Base-by-base conservation (phyloP, 2,888 invertebrate species). In the Ectemnius continuus region DNA sequence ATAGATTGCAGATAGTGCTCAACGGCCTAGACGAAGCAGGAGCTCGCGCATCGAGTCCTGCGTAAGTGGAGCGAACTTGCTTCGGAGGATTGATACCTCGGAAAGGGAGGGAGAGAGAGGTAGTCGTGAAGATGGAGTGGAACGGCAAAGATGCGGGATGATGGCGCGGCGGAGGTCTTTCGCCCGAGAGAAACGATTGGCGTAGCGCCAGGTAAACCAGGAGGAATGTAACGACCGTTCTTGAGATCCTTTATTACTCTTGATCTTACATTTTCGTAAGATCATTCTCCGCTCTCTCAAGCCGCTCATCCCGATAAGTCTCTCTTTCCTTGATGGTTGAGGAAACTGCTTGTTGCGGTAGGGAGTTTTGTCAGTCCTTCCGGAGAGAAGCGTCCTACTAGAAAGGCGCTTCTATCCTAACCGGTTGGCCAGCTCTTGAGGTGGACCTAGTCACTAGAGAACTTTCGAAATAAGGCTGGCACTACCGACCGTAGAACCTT, bases 361-460 rank as follows among this genome's bases (percentile, higher is more conserved):
- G n/a, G n/a, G 52, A 14, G 16, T 52, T 52, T 52, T 52, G 5
- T 52, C 52, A 0, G 1, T 52, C 16, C 13, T 52, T 14, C 52
- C 2, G 14, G 52, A 73, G 66, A 62, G 52, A 52, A 16, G 3
- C 36, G 56, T 36, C 56, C 70, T 45, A 62, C 65, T 63, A 20
- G 20, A 52, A 48, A 23, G 47, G 69, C 59, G 47, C 20, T 23
- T 52, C 56, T 46, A 48, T 66, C 66, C 58, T 72, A 77, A 79
- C 77, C 78, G 77, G 75, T 77, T 79, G 61, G 65, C 59, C 56
- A 28, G 16, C 63, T 36, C 36, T 11, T 8, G 2, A 36, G 8
- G 8, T 4, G 47, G 47, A 62, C 28, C 45, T 36, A 70, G 68
- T 28, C 14, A 76, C 56, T 61, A 48, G 46, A 62, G 65, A 57